These are phyloP conservation scores for Spilosoma lubricipeda DNA, from an alignment of 2,888 invertebrate genomes.

Conservation along the genomic window DNA sequence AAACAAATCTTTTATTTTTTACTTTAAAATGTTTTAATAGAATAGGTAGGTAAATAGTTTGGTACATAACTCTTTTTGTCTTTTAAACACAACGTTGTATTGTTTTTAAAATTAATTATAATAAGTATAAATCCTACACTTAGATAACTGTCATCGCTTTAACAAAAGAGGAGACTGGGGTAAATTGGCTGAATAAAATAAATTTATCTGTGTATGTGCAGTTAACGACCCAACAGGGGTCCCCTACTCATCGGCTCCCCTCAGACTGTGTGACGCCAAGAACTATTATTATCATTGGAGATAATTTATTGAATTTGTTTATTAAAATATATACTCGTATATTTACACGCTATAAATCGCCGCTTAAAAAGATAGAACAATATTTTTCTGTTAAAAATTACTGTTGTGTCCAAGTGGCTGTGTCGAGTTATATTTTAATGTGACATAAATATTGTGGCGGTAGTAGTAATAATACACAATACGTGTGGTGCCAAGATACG, in stretches of 20 bases:
- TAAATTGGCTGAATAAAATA: conserved; percentile 85
- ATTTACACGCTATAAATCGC: conserved; percentile 39
- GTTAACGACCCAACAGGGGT: conserved; percentile 78
- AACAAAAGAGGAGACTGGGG: conserved; percentile 80
- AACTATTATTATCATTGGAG: conserved; percentile 68
- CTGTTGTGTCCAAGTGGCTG: conserved; percentile 40
- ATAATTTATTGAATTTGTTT: conserved; percentile 53
- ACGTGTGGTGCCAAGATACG: conserved; percentile 31
- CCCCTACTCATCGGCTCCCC: conserved; percentile 70
- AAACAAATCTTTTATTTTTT: no score
- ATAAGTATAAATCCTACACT: conserved; percentile 34
- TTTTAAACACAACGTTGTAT: background rate
- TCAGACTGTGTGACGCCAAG: conserved; percentile 74
- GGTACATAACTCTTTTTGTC: background rate
- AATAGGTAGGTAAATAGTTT: background rate
- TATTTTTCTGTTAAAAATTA: conserved; percentile 38
- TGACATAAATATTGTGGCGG: conserved; percentile 46
- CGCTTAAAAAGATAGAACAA: conserved; percentile 41
- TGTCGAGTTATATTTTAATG: conserved; percentile 42
- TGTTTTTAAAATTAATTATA: background rate
- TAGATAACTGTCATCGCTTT: conserved; percentile 73
- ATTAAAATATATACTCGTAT: conserved; percentile 37
- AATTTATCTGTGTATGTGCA: conserved; percentile 77
- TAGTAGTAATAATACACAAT: conserved; percentile 44
- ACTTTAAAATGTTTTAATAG: no score